phyloP scores from a whole-genome alignment of 2,797 vertebrate genomes.

The Dermochelys coriacea region DNA sequence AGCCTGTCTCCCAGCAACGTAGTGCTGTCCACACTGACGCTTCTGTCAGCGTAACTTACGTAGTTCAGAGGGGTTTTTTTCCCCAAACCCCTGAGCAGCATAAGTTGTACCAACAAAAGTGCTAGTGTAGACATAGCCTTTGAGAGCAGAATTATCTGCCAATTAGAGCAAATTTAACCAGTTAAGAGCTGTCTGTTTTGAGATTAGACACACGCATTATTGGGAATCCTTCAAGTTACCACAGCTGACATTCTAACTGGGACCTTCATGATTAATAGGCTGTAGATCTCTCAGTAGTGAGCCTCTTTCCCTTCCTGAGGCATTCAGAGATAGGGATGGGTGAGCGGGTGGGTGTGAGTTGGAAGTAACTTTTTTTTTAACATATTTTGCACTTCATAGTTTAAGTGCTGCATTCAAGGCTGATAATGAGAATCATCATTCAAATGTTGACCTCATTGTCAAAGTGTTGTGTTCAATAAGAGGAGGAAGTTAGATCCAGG shows the following conservation, averaged over 20 bases:
- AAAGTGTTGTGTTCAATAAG: not conserved
- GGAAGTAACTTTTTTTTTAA: not conserved
- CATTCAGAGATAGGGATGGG: not conserved
- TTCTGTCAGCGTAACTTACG: no score
- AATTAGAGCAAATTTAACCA: not conserved
- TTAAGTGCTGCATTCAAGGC: not conserved
- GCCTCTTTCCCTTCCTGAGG: not conserved
- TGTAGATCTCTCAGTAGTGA: conserved; percentile 24
- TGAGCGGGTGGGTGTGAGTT: conserved; percentile 5
- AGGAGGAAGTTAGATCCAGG: not conserved
- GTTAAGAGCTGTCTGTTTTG: not conserved
- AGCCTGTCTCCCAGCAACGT: no score
- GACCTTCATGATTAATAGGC: conserved; percentile 20
- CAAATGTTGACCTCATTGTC: conserved; percentile 9
- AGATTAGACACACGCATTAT: not conserved
- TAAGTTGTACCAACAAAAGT: not conserved
- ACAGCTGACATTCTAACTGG: not conserved
- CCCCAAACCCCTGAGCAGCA: not conserved
- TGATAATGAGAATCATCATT: not conserved
- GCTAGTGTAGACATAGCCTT: not conserved
- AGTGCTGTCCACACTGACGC: no score
- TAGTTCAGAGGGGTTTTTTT: no score
- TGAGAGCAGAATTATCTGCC: not conserved
- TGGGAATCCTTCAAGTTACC: not conserved
- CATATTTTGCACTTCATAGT: not conserved